Evolutionary conservation across 2,888 invertebrate species (phyloP).

Genomic region (Odontothrips loti): DNA sequence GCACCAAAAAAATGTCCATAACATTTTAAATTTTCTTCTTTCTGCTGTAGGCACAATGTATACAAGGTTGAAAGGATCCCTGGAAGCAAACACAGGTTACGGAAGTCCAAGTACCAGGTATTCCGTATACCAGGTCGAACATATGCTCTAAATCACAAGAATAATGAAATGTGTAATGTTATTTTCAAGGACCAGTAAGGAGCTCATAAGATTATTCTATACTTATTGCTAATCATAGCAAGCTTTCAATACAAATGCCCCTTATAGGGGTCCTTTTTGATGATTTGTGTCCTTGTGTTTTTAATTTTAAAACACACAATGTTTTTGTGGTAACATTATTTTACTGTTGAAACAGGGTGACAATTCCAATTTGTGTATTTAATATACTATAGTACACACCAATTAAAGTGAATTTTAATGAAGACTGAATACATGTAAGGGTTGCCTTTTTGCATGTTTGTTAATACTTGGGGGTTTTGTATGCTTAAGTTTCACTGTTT

Average conservation of each 20-base stretch:
- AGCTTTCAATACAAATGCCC: background rate
- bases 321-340: background rate
- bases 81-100: slow-evolving; percentile 57
- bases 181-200: slow-evolving; percentile 42
- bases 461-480: background rate
- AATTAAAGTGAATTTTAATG: background rate
- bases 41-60: slow-evolving; percentile 54
- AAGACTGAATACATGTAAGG: slow-evolving; percentile 13
- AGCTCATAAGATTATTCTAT: slow-evolving; percentile 23
- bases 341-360: background rate
- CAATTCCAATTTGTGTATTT: background rate
- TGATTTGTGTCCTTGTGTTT: background rate
- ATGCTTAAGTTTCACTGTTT: background rate
- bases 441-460: background rate
- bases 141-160: slow-evolving; percentile 70
- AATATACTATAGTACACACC: background rate
- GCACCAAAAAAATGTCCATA: slow-evolving; percentile 28
- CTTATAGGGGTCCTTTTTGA: background rate
- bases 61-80: slow-evolving; percentile 63
- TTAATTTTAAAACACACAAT: background rate
- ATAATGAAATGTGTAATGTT: slow-evolving; percentile 67
- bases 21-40: slow-evolving; percentile 32
- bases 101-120: slow-evolving; percentile 55
- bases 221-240: background rate
- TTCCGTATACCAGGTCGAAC: slow-evolving; percentile 62